Evolutionary conservation across 2,797 vertebrate genomes (phyloP).

Genomic region (Darevskia nairensis): DNA sequence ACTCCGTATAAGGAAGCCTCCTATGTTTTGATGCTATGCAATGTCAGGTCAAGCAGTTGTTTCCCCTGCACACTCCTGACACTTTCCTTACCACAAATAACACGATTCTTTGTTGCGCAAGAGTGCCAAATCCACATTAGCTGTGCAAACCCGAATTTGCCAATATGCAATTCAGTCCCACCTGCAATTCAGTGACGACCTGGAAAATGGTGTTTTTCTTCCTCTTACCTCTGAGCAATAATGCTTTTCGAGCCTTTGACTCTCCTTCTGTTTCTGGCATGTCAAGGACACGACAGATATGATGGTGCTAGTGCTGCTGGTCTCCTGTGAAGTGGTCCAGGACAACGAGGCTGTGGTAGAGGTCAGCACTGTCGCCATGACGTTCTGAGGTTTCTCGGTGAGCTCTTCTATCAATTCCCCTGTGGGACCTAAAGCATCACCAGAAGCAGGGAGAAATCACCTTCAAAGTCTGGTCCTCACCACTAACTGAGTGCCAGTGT

Average conservation of each 20-base stretch:
- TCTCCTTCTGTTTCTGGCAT: conserved; percentile 89
- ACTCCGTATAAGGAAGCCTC: too few relatives aligned
- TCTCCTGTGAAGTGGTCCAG: conserved; percentile 83
- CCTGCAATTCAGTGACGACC: too few relatives aligned
- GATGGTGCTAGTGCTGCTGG: conserved; percentile 82
- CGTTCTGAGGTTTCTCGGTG: conserved; percentile 85
- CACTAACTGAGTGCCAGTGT: too few relatives aligned
- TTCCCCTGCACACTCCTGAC: too few relatives aligned
- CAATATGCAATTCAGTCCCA: too few relatives aligned
- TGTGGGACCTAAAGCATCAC: conserved; percentile 74
- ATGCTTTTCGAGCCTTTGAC: conserved; percentile 90
- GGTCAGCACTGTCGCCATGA: conserved; percentile 85
- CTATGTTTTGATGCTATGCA: too few relatives aligned
- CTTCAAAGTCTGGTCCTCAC: not conserved
- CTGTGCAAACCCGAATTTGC: too few relatives aligned
- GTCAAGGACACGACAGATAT: conserved; percentile 92
- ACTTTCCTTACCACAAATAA: too few relatives aligned
- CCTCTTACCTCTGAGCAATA: conserved; percentile 89
- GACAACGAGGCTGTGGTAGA: conserved; percentile 87
- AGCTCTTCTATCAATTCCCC: conserved; percentile 91
- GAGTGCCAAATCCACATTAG: too few relatives aligned
- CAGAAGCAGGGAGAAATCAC: conserved; percentile 43
- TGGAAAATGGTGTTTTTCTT: fast-evolving
- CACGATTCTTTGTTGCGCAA: too few relatives aligned
- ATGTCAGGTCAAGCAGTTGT: too few relatives aligned